Evolutionary conservation across 2,113 vertebrate species (phyloP).

Genomic region (Nanorana parkeri): DNA sequence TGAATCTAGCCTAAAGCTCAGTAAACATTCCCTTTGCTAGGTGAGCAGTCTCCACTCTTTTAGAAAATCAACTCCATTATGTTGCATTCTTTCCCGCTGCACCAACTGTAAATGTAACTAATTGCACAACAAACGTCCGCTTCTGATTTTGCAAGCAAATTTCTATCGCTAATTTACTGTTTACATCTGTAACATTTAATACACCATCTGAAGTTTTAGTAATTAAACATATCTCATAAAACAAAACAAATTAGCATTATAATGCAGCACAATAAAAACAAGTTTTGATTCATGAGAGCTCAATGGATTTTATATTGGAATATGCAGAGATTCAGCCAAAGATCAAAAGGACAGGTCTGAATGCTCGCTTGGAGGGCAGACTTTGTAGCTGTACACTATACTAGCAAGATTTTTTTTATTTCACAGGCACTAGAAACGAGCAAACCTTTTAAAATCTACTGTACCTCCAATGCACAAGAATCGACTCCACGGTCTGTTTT

Average conservation of each 20-base stretch:
- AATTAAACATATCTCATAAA: conserved; percentile 1
- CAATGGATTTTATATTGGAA: conserved; percentile 7
- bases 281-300: conserved; percentile 25
- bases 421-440: too few species aligned
- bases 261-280: conserved; percentile 8
- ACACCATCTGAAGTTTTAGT: neutral
- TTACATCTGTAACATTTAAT: neutral
- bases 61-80: neutral
- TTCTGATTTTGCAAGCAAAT: neutral
- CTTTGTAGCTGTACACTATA: neutral
- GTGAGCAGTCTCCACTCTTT: too few species aligned
- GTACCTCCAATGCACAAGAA: too few species aligned
- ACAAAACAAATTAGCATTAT: conserved; percentile 36
- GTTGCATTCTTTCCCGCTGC: neutral
- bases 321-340: conserved; percentile 13
- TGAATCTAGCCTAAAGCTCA: too few species aligned
- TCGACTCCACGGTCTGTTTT: too few species aligned
- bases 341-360: conserved; percentile 24
- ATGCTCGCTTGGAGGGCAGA: conserved; percentile 22
- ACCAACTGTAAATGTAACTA: neutral
- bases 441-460: too few species aligned
- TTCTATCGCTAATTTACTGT: neutral
- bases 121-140: neutral
- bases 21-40: too few species aligned
- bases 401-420: neutral